phyloP scores from a whole-genome alignment of 2,888 invertebrate genomes.

The Unio delphinus region DNA sequence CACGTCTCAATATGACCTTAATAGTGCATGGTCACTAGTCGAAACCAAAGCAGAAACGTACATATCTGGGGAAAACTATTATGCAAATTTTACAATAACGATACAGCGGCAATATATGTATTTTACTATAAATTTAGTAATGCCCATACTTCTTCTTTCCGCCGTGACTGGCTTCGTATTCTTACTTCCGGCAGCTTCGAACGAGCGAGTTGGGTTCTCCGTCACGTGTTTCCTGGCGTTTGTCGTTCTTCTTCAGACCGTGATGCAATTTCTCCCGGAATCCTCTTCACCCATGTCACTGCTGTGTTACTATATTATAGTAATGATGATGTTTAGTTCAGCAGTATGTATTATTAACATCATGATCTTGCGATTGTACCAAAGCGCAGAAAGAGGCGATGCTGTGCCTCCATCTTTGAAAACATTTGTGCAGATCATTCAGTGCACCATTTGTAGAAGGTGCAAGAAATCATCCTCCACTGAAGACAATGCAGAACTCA shows the following conservation, averaged over 20 bases:
- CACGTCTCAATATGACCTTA: slow-evolving; percentile 13
- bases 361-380: slow-evolving; percentile 18
- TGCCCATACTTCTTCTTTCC: slow-evolving; percentile 26
- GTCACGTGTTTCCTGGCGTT: slow-evolving; percentile 36
- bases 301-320: slow-evolving; percentile 30
- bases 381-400: slow-evolving; percentile 6
- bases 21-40: slow-evolving; percentile 22
- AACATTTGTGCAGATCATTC: neutral
- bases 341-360: slow-evolving; percentile 19
- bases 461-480: neutral
- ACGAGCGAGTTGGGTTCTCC: slow-evolving; percentile 27
- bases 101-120: slow-evolving; percentile 23
- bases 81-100: slow-evolving; percentile 20
- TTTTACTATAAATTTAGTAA: slow-evolving; percentile 27
- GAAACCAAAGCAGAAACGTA: slow-evolving; percentile 11
- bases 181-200: slow-evolving; percentile 26
- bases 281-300: slow-evolving; percentile 33
- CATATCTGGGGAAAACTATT: slow-evolving; percentile 5
- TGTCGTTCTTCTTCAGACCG: slow-evolving; percentile 27
- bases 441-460: neutral
- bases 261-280: slow-evolving; percentile 28
- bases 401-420: neutral
- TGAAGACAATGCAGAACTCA: slow-evolving; percentile 2
- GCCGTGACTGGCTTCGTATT: slow-evolving; percentile 31
- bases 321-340: slow-evolving; percentile 26